A percentile compares a stretch with the other conserved stretches of the same genome.
Evolutionary conservation across 2,797 vertebrate genomes (phyloP).

Genomic region (Trachurus trachurus): DNA sequence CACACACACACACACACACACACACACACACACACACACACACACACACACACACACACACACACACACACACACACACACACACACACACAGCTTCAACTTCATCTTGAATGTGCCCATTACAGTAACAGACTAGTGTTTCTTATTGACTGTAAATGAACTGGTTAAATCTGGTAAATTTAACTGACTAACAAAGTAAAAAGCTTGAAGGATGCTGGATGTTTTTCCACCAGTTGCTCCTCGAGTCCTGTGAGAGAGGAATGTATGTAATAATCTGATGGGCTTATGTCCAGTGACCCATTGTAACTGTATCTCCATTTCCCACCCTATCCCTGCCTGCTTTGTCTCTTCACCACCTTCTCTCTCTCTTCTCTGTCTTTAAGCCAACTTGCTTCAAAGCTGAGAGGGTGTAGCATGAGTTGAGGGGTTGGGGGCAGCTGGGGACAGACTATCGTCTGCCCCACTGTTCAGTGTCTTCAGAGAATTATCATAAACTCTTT

Average conservation of each 20-base stretch:
- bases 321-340: slow-evolving; percentile 26
- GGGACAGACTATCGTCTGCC: slow-evolving; percentile 7
- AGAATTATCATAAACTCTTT: not conserved
- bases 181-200: slow-evolving; percentile 8
- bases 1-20: not conserved
- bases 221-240: slow-evolving; percentile 20
- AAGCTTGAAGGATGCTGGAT: not conserved
- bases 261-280: slow-evolving; percentile 61
- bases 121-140: not conserved
- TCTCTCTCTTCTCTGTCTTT: slow-evolving; percentile 37
- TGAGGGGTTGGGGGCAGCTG: not conserved
- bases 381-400: slow-evolving; percentile 41
- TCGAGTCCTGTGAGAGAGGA: slow-evolving; percentile 47
- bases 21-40: not conserved
- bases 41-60: not conserved
- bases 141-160: slow-evolving; percentile 10
- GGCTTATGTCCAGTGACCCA: slow-evolving; percentile 62
- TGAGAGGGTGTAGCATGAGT: slow-evolving; percentile 24
- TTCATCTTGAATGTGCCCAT: slow-evolving; percentile 1
- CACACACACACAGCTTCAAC: not conserved
- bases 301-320: slow-evolving; percentile 54
- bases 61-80: not conserved
- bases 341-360: slow-evolving; percentile 37
- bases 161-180: not conserved
- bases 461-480: not conserved